phyloP scores from a whole-genome alignment of 35 echinoderm and acorn worm genomes.

The Eucidaris tribuloides region DNA sequence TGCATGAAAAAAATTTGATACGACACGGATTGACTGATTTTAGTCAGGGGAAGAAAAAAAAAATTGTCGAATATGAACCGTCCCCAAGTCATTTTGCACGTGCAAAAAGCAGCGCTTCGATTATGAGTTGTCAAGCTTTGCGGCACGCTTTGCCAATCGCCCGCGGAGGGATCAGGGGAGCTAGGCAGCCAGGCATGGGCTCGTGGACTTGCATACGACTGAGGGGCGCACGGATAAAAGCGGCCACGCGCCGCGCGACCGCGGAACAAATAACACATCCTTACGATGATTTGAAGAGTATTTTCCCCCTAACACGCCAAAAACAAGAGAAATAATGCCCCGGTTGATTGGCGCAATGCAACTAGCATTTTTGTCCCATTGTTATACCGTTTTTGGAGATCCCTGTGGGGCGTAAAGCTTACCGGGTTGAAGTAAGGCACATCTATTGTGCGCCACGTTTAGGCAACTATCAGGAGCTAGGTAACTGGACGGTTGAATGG shows the following conservation, averaged over 20 bases:
- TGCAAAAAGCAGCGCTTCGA: conserved; percentile 22
- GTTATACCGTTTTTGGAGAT: too few relatives aligned
- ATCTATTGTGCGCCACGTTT: too few relatives aligned
- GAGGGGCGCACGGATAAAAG: not conserved
- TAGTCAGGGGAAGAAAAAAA: not conserved
- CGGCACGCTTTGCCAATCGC: not conserved
- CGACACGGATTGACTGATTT: not conserved
- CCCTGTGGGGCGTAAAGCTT: too few relatives aligned
- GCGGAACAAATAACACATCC: not conserved
- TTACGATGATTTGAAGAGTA: too few relatives aligned
- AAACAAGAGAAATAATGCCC: too few relatives aligned
- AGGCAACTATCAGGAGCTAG: too few relatives aligned
- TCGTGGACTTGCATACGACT: not conserved
- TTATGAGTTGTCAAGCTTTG: not conserved
- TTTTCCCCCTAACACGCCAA: too few relatives aligned
- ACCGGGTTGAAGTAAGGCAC: too few relatives aligned
- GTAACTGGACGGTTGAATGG: too few relatives aligned
- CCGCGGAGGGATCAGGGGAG: not conserved
- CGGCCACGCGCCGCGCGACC: not conserved
- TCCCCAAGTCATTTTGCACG: not conserved
- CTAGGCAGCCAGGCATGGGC: not conserved
- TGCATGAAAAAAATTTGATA: not conserved
- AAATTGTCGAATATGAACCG: not conserved
- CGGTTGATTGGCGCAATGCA: too few relatives aligned
- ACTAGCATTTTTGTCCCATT: too few relatives aligned